These are phyloP conservation scores for Centropristis striata DNA, from an alignment of 2,113 vertebrate genomes.

Conservation along the genomic window DNA sequence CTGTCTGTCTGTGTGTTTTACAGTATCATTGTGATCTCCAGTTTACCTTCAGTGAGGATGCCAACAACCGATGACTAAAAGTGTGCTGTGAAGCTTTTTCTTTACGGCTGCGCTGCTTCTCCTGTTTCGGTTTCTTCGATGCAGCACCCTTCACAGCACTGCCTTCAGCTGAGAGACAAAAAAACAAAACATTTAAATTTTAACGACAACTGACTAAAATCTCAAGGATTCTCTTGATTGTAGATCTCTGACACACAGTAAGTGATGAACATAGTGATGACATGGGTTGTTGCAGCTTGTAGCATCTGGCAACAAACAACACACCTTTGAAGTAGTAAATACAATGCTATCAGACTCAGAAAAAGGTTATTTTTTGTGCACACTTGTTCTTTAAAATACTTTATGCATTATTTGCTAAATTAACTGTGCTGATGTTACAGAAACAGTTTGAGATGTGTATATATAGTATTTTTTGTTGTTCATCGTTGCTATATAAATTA, in stretches of 20 bases:
- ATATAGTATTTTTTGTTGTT: too few relatives aligned
- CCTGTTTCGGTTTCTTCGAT: conserved; percentile 86
- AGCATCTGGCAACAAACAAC: neutral
- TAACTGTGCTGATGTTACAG: neutral
- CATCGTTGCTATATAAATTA: too few relatives aligned
- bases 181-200: neutral
- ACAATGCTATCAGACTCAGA: neutral
- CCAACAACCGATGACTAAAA: conserved; percentile 90
- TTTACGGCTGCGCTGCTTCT: conserved; percentile 86
- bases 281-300: neutral
- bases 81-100: conserved; percentile 89
- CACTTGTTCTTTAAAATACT: neutral
- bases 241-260: too few relatives aligned
- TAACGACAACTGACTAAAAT: neutral
- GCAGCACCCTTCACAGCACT: conserved; percentile 68
- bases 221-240: too few relatives aligned
- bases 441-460: neutral
- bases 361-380: too few relatives aligned
- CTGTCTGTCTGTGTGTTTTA: neutral
- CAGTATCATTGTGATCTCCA: neutral
- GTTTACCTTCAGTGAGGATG: conserved; percentile 91
- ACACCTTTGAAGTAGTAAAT: neutral
- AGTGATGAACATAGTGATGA: neutral
- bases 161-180: conserved; percentile 68
- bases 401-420: neutral